Conservation (phyloP, 2,797 vertebrate species). For the Molossus molossus region DNA sequence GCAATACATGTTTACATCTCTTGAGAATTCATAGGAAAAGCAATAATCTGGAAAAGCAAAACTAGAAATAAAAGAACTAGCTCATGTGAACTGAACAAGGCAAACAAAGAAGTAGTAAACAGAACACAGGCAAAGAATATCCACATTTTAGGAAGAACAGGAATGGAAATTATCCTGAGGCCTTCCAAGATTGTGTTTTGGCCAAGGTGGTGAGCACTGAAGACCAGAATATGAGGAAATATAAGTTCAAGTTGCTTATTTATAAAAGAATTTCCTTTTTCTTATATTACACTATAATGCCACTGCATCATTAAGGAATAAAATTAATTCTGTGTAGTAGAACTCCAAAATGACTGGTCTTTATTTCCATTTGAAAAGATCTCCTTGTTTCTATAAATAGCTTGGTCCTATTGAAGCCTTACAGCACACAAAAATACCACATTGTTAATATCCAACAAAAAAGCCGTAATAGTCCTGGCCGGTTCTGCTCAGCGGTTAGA, state of each 20-base stretch:
- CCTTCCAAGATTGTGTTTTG: not conserved
- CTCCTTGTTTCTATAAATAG: slow-evolving; percentile 1
- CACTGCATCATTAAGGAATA: slow-evolving; percentile 34
- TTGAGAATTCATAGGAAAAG: not conserved
- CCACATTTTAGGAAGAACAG: not conserved
- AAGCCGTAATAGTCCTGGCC: slow-evolving; percentile 72
- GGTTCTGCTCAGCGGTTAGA: too few species aligned
- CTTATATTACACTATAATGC: slow-evolving; percentile 37
- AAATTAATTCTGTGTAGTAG: slow-evolving; percentile 33
- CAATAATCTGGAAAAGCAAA: slow-evolving; percentile 35
- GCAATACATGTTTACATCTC: not conserved
- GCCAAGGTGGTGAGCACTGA: not conserved
- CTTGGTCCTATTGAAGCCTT: slow-evolving; percentile 72
- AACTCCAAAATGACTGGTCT: slow-evolving; percentile 53
- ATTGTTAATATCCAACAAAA: slow-evolving; percentile 58
- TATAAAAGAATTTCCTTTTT: slow-evolving; percentile 35
- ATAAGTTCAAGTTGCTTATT: slow-evolving; percentile 50
- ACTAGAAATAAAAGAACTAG: slow-evolving; percentile 43
- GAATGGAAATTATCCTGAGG: slow-evolving; percentile 26
- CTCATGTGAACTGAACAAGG: slow-evolving; percentile 27
- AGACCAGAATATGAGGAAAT: slow-evolving; percentile 10
- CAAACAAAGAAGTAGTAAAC: not conserved
- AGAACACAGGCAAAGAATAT: slow-evolving; percentile 16
- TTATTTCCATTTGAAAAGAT: slow-evolving; percentile 35
- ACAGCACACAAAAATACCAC: slow-evolving; percentile 70